Percentiles rank a stretch among this genome's conserved stretches.
phyloP scores from a whole-genome alignment of 2,888 invertebrate genomes.

The Phrixothrix hirtus region DNA sequence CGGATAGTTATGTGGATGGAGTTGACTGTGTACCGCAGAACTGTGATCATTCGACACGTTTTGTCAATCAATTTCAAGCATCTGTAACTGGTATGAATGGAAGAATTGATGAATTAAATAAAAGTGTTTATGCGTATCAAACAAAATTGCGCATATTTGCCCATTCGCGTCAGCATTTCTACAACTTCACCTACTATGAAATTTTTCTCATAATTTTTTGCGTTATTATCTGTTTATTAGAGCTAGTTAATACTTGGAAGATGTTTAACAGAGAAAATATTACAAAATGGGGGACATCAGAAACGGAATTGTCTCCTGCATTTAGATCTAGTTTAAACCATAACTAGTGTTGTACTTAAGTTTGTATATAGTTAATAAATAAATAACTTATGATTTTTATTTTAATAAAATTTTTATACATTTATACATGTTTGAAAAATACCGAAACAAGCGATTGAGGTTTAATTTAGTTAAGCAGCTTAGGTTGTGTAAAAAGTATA shows the following conservation, averaged over 20 bases:
- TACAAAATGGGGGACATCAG: neutral
- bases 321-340: neutral
- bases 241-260: neutral
- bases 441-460: neutral
- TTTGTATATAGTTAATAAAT: too few relatives aligned
- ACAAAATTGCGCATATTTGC: neutral
- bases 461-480: too few relatives aligned
- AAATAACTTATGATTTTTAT: too few relatives aligned
- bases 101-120: neutral
- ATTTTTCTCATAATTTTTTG: constrained; percentile 29
- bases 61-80: neutral
- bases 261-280: neutral
- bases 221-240: neutral
- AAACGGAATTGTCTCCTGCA: neutral
- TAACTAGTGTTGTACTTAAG: too few relatives aligned
- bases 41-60: neutral
- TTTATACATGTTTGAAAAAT: too few relatives aligned
- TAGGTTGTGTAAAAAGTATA: too few relatives aligned
- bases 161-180: constrained; percentile 27
- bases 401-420: too few relatives aligned
- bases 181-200: constrained; percentile 49
- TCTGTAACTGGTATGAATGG: neutral
- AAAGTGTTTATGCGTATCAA: neutral
- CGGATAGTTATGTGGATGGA: neutral
- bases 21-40: neutral